These are phyloP conservation scores for Nyctibius bracteatus DNA, from an alignment of 2,113 vertebrate species.

Conservation along the genomic window DNA sequence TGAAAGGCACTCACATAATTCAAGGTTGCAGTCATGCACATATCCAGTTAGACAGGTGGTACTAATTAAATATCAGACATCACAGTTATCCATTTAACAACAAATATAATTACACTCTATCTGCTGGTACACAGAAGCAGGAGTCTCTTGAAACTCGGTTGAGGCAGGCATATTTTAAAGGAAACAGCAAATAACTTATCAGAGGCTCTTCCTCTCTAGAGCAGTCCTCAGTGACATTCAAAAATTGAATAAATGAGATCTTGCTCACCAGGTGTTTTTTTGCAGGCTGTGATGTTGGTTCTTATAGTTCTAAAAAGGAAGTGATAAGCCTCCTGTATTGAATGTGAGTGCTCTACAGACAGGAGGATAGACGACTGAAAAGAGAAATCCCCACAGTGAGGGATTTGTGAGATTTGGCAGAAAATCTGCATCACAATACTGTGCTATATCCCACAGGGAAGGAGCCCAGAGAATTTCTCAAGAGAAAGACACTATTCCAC, in stretches of 20 bases:
- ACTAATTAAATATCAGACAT: conserved; percentile 13
- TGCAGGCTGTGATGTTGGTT: conserved; percentile 41
- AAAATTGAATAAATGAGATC: conserved; percentile 12
- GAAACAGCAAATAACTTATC: conserved; percentile 41
- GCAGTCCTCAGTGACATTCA: conserved; percentile 26
- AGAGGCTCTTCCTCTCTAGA: conserved; percentile 6
- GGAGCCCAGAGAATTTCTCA: conserved; percentile 16
- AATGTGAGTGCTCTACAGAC: conserved; percentile 49
- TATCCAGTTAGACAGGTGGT: background rate
- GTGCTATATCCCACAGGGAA: conserved; percentile 30
- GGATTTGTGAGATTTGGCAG: conserved; percentile 61
- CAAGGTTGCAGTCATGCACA: background rate
- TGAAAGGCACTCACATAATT: background rate
- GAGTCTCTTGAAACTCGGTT: conserved; percentile 3
- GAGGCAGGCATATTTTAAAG: conserved; percentile 6
- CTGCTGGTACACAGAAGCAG: background rate
- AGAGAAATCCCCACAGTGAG: conserved; percentile 57
- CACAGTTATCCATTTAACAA: conserved; percentile 24
- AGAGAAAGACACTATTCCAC: conserved; percentile 10
- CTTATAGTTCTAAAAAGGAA: conserved; percentile 57
- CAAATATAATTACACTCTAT: conserved; percentile 29
- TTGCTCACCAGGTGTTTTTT: conserved; percentile 45
- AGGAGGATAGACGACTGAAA: conserved; percentile 31
- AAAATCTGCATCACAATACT: conserved; percentile 65
- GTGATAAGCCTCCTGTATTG: conserved; percentile 50